Conservation (phyloP, 2,113 vertebrate genomes). For the Chlamydotis undulata region DNA sequence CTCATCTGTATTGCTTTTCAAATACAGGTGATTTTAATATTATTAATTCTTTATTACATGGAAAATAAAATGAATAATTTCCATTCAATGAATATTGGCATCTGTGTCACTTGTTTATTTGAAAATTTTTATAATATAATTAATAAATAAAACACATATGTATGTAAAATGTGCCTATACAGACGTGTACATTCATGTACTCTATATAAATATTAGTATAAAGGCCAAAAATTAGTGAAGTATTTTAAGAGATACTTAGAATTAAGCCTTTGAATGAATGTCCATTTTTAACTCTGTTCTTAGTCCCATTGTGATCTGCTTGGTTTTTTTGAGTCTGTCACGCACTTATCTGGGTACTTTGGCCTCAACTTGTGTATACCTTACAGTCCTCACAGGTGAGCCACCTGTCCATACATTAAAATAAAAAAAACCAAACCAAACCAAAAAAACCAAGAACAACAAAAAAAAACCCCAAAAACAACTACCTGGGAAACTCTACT, state of each 20-base stretch:
- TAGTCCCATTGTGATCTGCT: background rate
- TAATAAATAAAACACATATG: background rate
- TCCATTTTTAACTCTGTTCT: background rate
- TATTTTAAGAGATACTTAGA: background rate
- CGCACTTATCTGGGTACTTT: no score
- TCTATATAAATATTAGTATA: background rate
- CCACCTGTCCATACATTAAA: background rate
- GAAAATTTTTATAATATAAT: background rate
- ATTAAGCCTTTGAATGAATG: background rate
- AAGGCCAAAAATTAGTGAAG: background rate
- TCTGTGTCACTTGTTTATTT: background rate
- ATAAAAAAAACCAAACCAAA: no score
- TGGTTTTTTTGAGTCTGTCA: background rate
- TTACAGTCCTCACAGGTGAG: no score
- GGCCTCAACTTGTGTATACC: background rate
- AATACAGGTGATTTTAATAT: background rate
- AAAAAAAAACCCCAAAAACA: background rate
- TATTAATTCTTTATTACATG: background rate
- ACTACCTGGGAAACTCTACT: background rate
- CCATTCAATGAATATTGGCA: background rate
- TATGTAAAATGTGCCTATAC: background rate
- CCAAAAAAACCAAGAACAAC: background rate
- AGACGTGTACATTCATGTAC: no score
- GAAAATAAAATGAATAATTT: background rate
- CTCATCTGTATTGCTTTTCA: background rate